phyloP scores from a whole-genome alignment of 2,888 invertebrate genomes.

The Plebejus anna region DNA sequence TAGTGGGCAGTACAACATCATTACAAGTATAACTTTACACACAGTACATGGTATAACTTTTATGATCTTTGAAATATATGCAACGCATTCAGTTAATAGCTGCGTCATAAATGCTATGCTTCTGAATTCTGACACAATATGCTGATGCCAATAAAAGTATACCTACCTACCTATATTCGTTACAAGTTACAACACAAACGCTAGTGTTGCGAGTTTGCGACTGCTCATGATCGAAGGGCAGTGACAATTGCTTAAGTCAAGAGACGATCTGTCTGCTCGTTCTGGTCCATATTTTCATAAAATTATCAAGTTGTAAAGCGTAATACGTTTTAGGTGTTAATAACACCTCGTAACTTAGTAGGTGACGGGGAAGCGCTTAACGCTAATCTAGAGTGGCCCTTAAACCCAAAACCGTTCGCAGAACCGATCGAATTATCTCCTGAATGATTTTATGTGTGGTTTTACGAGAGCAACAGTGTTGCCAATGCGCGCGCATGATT shows the following conservation, averaged over 20 bases:
- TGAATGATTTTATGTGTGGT: constrained; percentile 55
- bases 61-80: too few species aligned
- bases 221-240: not conserved
- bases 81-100: too few species aligned
- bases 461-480: constrained; percentile 55
- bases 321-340: not conserved
- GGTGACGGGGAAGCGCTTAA: constrained; percentile 28
- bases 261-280: not conserved
- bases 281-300: not conserved
- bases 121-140: too few species aligned
- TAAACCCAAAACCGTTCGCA: constrained; percentile 51
- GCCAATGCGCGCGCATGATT: constrained; percentile 46
- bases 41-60: not conserved
- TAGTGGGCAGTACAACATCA: not conserved
- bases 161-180: not conserved
- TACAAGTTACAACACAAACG: not conserved
- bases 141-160: too few species aligned
- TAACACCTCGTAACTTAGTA: constrained; percentile 17
- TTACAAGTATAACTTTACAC: not conserved
- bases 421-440: constrained; percentile 68
- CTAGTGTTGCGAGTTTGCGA: not conserved
- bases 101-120: too few species aligned
- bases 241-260: not conserved
- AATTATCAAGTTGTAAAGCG: not conserved
- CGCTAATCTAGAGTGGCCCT: constrained; percentile 37